Evolutionary conservation across 2,113 vertebrate genomes (phyloP).

Genomic region (Semicossyphus pulcher): DNA sequence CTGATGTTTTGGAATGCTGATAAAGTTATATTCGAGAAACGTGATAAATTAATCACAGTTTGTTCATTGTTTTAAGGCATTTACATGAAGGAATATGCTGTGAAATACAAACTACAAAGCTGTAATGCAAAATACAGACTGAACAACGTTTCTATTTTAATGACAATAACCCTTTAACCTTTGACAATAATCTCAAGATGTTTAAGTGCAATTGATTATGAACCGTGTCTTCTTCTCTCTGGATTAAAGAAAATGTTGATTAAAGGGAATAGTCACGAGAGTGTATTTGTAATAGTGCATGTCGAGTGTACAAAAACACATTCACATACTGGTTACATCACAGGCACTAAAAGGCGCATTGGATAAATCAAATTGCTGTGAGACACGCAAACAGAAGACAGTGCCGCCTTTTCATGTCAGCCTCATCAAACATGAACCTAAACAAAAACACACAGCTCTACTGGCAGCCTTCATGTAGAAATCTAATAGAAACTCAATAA

Average conservation of each 20-base stretch:
- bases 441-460: constrained; percentile 77
- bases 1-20: no score
- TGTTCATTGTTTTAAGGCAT: no score
- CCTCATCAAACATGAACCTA: constrained; percentile 73
- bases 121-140: no score
- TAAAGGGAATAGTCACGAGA: neutral
- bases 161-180: no score
- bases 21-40: no score
- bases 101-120: no score
- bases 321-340: constrained; percentile 51
- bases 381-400: constrained; percentile 67
- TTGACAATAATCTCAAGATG: no score
- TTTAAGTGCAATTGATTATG: no score
- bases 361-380: constrained; percentile 63
- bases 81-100: no score
- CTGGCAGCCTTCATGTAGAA: constrained; percentile 70
- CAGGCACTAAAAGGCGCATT: constrained; percentile 32
- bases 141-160: no score
- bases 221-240: no score
- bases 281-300: constrained; percentile 20
- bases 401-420: constrained; percentile 58
- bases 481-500: constrained; percentile 71
- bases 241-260: neutral
- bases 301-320: constrained; percentile 20
- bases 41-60: no score